Evolutionary conservation across 2,888 invertebrate species (phyloP).

Genomic region (Perithous albicinctus): DNA sequence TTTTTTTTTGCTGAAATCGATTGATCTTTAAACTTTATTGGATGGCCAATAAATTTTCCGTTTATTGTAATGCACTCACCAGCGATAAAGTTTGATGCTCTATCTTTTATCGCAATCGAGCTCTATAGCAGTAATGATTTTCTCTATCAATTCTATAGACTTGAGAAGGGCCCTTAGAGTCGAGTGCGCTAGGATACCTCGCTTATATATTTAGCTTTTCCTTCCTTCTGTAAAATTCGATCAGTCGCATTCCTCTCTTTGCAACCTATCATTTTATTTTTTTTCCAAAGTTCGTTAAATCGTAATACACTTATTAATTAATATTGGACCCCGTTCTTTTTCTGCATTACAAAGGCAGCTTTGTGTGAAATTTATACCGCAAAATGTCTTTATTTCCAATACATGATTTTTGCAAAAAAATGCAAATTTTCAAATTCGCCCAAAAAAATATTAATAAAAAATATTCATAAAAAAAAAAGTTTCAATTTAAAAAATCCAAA

Average conservation of each 20-base stretch:
- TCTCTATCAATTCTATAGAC: slow-evolving; percentile 52
- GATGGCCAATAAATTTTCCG: slow-evolving; percentile 42
- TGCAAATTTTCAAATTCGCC: no score
- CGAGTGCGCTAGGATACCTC: slow-evolving; percentile 46
- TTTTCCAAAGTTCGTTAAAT: background rate
- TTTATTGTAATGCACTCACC: background rate
- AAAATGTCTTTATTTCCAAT: no score
- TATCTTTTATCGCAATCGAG: slow-evolving; percentile 16
- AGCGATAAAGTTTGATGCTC: slow-evolving; percentile 17
- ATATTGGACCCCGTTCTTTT: no score
- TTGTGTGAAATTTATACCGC: no score
- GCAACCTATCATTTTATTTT: background rate
- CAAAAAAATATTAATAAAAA: no score
- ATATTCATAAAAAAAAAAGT: no score
- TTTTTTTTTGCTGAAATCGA: slow-evolving; percentile 10
- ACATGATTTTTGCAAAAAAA: no score
- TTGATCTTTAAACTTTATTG: slow-evolving; percentile 43
- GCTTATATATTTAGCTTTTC: slow-evolving; percentile 15
- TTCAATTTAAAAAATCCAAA: no score
- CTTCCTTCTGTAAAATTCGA: slow-evolving; percentile 2
- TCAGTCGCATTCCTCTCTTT: background rate
- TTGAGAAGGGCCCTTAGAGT: no score
- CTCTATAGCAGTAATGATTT: slow-evolving; percentile 30
- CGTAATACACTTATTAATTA: background rate
- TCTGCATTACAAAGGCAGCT: no score